Base-by-base conservation (phyloP, 2,888 invertebrate genomes). In the Argyresthia goedartella region DNA sequence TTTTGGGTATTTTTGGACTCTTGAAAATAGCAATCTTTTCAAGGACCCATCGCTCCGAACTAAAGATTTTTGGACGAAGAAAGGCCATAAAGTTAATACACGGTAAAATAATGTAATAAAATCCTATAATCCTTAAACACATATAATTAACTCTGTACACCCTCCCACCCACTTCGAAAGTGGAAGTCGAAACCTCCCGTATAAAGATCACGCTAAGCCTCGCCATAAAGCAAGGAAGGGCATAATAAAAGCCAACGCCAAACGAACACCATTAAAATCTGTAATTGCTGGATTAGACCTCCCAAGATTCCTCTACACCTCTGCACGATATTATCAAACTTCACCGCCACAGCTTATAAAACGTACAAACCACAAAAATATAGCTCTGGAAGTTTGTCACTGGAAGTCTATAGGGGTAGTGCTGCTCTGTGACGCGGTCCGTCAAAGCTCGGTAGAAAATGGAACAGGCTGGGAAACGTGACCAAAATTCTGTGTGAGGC, bases 211-310 rank as follows among this genome's bases (percentile, higher is more conserved):
- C 34, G 11, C 35, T 14, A 33, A 43, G 11, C 68, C 57, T 66
- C 61, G 69, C 73, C 73, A 76, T 82, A 80, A 81, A 85, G 82
- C 81, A 76, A 78, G 84, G 81, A 78, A 68, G 61, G 67, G 81
- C 84, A 85, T 85, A 85, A 84, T 85, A 85, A 85, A 85, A 85
- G 71, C 77, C 71, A 56, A 59, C 66, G 64, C 65, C 66, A 69
- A 73, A 71, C 74, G 76, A 81, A 80, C 74, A 76, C 81, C 80
- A 85, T 86, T 84, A 85, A 85, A 86, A 84, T 86, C 76, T 81
- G 80, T 84, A 86, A 86, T 86, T 86, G 82, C 80, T 76, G 78
- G 85, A 84, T 86, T 86, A 85, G 73, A 71, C 71, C 76, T 73
- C 79, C 76, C 80, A 85, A 86, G 85, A 86, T 81, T 84, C 80